phyloP scores from a whole-genome alignment of 2,888 invertebrate genomes.

The Dicranocentrus wangi region DNA sequence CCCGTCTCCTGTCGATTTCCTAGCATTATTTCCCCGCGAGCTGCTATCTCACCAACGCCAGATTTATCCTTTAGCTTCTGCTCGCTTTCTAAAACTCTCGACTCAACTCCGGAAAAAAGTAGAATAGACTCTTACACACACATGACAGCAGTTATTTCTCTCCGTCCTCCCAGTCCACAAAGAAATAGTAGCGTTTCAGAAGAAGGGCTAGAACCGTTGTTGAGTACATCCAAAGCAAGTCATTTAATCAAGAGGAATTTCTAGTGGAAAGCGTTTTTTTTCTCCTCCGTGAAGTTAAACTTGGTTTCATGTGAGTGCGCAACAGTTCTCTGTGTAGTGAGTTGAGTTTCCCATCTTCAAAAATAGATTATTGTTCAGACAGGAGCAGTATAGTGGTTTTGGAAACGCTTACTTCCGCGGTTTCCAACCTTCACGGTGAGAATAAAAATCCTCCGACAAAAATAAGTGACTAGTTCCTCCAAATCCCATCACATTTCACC shows the following conservation, averaged over 20 bases:
- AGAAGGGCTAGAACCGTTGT: slow-evolving; percentile 39
- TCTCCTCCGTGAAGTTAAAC: slow-evolving; percentile 23
- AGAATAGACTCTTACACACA: slow-evolving; percentile 16
- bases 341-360: background rate
- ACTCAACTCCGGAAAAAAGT: background rate
- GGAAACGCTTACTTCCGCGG: background rate
- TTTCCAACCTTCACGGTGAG: too few relatives aligned
- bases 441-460: too few relatives aligned
- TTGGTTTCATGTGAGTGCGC: slow-evolving; percentile 33
- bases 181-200: slow-evolving; percentile 4
- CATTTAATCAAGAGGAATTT: slow-evolving; percentile 33
- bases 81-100: background rate
- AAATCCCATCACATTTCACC: background rate
- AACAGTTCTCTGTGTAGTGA: slow-evolving; percentile 10
- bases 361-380: slow-evolving; percentile 23
- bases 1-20: slow-evolving; percentile 59
- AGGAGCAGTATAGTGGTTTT: background rate
- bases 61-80: background rate
- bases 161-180: background rate
- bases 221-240: slow-evolving; percentile 20
- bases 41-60: slow-evolving; percentile 20
- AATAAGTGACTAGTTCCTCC: too few relatives aligned
- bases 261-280: slow-evolving; percentile 26
- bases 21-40: slow-evolving; percentile 51
- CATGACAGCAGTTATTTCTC: slow-evolving; percentile 7